These are phyloP conservation scores for Alosa alosa DNA, from an alignment of 2,113 vertebrate genomes.

Conservation along the genomic window DNA sequence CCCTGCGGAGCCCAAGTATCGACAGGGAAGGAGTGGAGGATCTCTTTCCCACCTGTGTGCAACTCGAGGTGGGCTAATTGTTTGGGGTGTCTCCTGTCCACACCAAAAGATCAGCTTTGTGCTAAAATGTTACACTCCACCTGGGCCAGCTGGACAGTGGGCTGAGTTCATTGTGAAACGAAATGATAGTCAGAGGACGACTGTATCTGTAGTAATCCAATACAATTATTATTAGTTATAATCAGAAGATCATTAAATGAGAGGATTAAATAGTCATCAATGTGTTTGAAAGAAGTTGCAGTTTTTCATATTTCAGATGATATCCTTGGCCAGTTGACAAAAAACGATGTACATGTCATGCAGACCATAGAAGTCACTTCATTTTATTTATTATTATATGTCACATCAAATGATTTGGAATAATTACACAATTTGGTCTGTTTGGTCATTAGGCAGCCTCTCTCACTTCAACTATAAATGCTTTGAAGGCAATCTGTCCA, in stretches of 20 bases:
- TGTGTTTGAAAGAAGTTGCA: too few relatives aligned
- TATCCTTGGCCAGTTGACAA: background rate
- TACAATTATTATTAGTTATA: background rate
- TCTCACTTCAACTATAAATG: background rate
- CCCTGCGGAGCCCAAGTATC: slow-evolving; percentile 18
- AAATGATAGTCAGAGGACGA: background rate
- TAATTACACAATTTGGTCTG: background rate
- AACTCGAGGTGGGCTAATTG: background rate
- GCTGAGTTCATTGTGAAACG: background rate
- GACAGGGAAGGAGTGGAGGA: background rate
- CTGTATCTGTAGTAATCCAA: background rate
- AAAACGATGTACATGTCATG: background rate
- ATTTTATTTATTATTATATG: background rate
- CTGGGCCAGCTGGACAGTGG: background rate
- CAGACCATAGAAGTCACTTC: background rate
- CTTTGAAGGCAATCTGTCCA: background rate
- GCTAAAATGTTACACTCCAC: background rate
- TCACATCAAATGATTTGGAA: background rate
- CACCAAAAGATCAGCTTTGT: background rate
- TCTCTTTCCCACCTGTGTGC: slow-evolving; percentile 5
- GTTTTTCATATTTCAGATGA: too few relatives aligned
- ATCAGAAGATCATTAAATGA: background rate
- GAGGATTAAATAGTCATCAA: background rate
- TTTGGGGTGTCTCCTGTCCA: background rate
- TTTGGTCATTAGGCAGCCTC: background rate